These are phyloP conservation scores for Ypsolopha scabrella DNA, from an alignment of 2,888 invertebrate genomes.

Conservation along the genomic window DNA sequence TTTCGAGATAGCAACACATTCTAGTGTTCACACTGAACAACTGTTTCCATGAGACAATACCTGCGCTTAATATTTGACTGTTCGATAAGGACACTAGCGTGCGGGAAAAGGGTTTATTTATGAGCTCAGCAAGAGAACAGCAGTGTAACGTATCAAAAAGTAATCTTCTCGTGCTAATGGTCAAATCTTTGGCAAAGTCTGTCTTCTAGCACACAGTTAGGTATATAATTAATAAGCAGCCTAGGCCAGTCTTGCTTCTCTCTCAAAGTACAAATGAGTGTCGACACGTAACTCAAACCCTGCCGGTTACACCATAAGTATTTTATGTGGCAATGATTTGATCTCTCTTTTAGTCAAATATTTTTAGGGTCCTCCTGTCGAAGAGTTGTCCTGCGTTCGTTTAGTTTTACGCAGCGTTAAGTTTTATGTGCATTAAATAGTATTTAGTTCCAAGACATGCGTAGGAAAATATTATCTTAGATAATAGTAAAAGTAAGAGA, in stretches of 20 bases:
- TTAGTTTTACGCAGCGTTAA: constrained; percentile 33
- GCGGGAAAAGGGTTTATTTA: no score
- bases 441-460: constrained; percentile 65
- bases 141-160: no score
- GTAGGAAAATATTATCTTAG: constrained; percentile 66
- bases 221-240: neutral
- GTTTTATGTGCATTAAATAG: constrained; percentile 58
- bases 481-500: constrained; percentile 56
- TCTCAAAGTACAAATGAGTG: constrained; percentile 59
- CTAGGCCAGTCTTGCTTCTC: constrained; percentile 20
- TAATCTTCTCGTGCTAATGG: no score
- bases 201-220: no score
- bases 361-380: constrained; percentile 61
- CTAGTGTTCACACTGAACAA: no score
- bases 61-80: no score
- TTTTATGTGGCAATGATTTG: constrained; percentile 77
- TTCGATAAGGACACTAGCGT: no score
- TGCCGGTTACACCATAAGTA: constrained; percentile 43
- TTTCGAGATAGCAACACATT: no score
- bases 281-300: constrained; percentile 29
- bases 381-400: constrained; percentile 22
- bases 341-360: constrained; percentile 81
- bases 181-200: no score
- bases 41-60: no score
- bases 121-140: no score